Evolutionary conservation across 2,888 invertebrate species (phyloP).

Genomic region (Andrena camellia): DNA sequence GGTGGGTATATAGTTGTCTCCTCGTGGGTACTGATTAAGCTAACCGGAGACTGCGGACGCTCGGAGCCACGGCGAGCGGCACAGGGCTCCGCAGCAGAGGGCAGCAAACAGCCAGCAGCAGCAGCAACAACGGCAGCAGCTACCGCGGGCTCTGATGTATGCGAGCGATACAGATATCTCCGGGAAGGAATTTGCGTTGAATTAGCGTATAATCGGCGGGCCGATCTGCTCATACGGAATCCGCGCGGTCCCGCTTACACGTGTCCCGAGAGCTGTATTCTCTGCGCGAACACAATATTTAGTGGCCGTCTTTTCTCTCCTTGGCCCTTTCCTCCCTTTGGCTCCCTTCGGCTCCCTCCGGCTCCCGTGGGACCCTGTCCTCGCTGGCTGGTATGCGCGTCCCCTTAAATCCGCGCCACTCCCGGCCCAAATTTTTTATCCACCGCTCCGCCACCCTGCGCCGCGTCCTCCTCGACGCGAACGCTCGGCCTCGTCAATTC

Average conservation of each 20-base stretch:
- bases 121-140: conserved; percentile 58
- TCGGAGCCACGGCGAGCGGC: conserved; percentile 47
- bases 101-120: conserved; percentile 39
- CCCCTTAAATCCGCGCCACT: conserved; percentile 59
- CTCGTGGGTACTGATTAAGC: conserved; percentile 76
- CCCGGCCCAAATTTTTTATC: conserved; percentile 61
- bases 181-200: conserved; percentile 84
- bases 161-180: conserved; percentile 84
- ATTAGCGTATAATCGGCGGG: conserved; percentile 85
- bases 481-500: conserved; percentile 40
- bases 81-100: conserved; percentile 15
- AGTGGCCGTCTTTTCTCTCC: conserved; percentile 76
- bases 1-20: conserved; percentile 74
- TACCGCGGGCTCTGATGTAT: conserved; percentile 80
- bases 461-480: background rate
- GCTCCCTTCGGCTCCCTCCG: background rate
- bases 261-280: conserved; percentile 84
- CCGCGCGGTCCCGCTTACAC: conserved; percentile 83
- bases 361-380: conserved; percentile 66
- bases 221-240: conserved; percentile 84
- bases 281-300: conserved; percentile 85
- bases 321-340: conserved; percentile 51
- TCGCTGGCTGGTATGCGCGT: conserved; percentile 67
- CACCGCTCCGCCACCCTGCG: conserved; percentile 2
- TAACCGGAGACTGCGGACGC: conserved; percentile 50